Conservation (phyloP, 2,888 invertebrate species). For the Idaea dimidiata region DNA sequence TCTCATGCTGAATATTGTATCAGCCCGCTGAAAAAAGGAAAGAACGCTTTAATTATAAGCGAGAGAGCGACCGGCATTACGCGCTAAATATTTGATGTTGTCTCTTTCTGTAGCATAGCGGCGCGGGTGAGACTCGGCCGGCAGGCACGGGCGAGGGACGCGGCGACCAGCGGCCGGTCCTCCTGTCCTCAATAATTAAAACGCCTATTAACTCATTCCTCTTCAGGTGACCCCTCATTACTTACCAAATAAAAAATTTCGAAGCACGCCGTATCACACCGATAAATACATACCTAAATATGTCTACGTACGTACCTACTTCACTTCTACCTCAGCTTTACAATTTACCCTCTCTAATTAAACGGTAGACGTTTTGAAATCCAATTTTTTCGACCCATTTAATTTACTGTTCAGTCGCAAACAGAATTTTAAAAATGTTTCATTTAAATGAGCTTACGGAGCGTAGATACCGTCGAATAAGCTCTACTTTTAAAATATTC, state of each 20-base stretch:
- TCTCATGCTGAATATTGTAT: conserved; percentile 81
- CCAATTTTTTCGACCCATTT: conserved; percentile 3
- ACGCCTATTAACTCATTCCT: conserved; percentile 78
- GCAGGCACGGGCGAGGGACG: conserved; percentile 6
- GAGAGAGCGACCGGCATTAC: conserved; percentile 77
- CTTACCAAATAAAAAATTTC: conserved; percentile 53
- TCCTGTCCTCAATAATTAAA: conserved; percentile 74
- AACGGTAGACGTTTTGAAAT: conserved; percentile 12
- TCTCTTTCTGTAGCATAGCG: conserved; percentile 64
- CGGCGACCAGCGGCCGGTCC: conserved; percentile 40
- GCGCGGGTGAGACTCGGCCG: conserved; percentile 13
- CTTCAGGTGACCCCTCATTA: conserved; percentile 71
- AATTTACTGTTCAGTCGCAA: neutral
- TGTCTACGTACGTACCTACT: neutral
- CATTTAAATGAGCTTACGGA: neutral
- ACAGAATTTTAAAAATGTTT: neutral
- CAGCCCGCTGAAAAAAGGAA: conserved; percentile 81
- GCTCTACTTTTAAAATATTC: neutral
- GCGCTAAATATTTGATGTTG: conserved; percentile 79
- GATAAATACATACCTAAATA: conserved; percentile 25
- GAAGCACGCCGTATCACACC: conserved; percentile 38
- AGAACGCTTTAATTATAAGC: conserved; percentile 81
- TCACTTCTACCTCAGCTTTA: conserved; percentile 5
- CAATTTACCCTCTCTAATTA: conserved; percentile 26
- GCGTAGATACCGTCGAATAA: neutral